phyloP scores from a whole-genome alignment of 35 echinoderm and acorn worm species.

The Ptychodera flava region DNA sequence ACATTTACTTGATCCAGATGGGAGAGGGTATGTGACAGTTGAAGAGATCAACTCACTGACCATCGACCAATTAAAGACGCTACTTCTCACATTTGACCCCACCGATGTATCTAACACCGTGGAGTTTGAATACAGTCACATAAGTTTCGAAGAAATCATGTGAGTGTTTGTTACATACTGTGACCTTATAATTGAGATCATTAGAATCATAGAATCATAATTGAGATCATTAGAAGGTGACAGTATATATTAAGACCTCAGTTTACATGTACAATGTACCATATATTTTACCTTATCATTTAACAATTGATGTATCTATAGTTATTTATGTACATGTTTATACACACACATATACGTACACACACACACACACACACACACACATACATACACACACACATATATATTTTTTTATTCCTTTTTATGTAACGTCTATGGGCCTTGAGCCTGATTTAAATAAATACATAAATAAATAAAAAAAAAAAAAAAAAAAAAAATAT shows the following conservation, averaged over 20 bases:
- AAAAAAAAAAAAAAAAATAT: too few relatives aligned
- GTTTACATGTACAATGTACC: too few relatives aligned
- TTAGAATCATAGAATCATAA: background rate
- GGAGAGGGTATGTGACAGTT: background rate
- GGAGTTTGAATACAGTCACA: background rate
- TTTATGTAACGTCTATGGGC: too few relatives aligned
- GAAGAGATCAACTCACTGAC: background rate
- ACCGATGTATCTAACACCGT: background rate
- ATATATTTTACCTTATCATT: too few relatives aligned
- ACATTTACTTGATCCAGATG: background rate
- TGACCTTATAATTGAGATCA: background rate
- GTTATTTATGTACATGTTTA: background rate
- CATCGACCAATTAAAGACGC: background rate
- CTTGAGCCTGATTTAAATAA: too few relatives aligned
- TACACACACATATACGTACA: background rate
- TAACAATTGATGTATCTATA: background rate
- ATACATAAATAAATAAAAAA: too few relatives aligned
- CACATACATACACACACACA: too few relatives aligned
- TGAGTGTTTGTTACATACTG: too few relatives aligned
- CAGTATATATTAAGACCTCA: too few relatives aligned
- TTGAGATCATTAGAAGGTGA: background rate
- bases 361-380: too few relatives aligned
- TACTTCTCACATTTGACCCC: background rate
- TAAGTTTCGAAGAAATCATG: background rate
- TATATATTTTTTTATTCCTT: too few relatives aligned